Conservation (phyloP, 2,888 invertebrate species). For the Smittia sp. region DNA sequence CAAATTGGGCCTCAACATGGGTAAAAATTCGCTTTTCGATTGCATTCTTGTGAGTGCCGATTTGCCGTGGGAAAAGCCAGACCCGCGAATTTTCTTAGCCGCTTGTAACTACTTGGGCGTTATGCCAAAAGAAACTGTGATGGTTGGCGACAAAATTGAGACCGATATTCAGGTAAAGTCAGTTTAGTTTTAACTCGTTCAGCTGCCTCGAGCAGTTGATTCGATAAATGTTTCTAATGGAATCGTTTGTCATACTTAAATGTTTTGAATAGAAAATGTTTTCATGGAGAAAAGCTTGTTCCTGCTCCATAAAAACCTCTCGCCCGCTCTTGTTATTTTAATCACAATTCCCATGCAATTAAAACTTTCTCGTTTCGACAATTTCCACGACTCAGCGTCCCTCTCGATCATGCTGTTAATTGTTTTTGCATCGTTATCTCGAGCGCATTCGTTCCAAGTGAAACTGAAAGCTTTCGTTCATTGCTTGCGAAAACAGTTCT, state of each 20-base stretch:
- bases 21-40: slow-evolving; percentile 60
- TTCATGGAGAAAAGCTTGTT: background rate
- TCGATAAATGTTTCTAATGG: background rate
- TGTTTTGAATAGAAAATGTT: background rate
- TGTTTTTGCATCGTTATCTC: background rate
- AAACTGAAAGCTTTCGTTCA: too few species aligned
- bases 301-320: background rate
- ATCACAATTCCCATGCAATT: slow-evolving; percentile 2
- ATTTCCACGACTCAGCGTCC: background rate
- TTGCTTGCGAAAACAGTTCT: too few species aligned
- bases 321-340: background rate
- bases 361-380: slow-evolving; percentile 13
- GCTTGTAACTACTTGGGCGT: slow-evolving; percentile 75
- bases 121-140: slow-evolving; percentile 71
- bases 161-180: slow-evolving; percentile 71
- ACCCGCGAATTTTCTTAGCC: slow-evolving; percentile 75
- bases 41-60: slow-evolving; percentile 79
- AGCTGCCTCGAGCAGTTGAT: too few species aligned
- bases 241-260: background rate
- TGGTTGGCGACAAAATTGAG: slow-evolving; percentile 86
- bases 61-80: slow-evolving; percentile 82
- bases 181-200: background rate
- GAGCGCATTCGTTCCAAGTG: background rate
- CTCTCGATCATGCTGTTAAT: background rate
- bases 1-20: slow-evolving; percentile 64